These are phyloP conservation scores for Syrista parreyssii DNA, from an alignment of 2,888 invertebrate genomes.

Conservation along the genomic window DNA sequence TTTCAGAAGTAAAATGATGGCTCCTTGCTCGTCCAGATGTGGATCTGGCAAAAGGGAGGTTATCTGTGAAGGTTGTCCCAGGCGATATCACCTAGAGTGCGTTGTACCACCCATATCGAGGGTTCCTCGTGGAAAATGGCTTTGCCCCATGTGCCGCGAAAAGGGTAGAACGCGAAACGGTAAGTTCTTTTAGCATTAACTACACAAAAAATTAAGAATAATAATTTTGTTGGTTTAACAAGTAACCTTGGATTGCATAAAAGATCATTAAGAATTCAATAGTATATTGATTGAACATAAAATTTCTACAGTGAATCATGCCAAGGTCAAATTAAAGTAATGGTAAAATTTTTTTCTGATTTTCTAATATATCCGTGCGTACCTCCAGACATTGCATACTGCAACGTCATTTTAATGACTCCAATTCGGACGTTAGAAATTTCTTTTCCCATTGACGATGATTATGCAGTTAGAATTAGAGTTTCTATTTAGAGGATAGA, in stretches of 20 bases:
- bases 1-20: conserved; percentile 46
- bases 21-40: conserved; percentile 72
- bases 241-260: not conserved
- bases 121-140: conserved; percentile 73
- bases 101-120: conserved; percentile 72
- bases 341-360: not conserved
- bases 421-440: not conserved
- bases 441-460: not conserved
- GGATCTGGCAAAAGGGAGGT: conserved; percentile 76
- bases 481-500: conserved; percentile 23
- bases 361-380: not conserved
- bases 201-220: not conserved
- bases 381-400: not conserved
- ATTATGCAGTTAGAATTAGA: not conserved
- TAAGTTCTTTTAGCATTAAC: conserved; percentile 29
- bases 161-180: conserved; percentile 53
- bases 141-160: conserved; percentile 70
- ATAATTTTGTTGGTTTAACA: no score
- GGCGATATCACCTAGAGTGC: conserved; percentile 81
- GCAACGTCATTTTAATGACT: not conserved
- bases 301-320: not conserved
- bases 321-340: not conserved
- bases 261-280: not conserved
- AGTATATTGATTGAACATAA: not conserved
- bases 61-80: conserved; percentile 73